Percentiles rank a stretch among this genome's conserved stretches.
Conservation (phyloP, 2,888 invertebrate genomes). For the Ornithoptera priamus region DNA sequence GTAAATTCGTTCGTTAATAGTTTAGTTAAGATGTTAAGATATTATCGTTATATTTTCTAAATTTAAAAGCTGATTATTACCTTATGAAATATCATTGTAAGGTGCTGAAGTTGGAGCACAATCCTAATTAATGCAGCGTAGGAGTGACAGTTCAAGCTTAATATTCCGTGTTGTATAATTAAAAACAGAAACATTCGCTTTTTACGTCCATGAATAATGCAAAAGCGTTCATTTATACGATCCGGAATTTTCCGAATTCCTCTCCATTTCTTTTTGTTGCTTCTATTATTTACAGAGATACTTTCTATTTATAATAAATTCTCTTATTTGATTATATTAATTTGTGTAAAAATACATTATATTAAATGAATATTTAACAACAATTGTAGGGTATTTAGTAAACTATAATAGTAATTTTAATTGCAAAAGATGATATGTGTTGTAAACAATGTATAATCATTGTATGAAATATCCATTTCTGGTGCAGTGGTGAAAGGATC, state of each 20-base stretch:
- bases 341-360: no score
- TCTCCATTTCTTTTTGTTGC: slow-evolving; percentile 52
- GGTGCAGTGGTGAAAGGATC: no score
- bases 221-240: slow-evolving; percentile 74
- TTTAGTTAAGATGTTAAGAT: no score
- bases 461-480: no score
- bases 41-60: no score
- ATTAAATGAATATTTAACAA: no score
- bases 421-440: no score
- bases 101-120: slow-evolving; percentile 24
- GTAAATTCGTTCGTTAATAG: no score
- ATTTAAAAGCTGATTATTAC: no score
- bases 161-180: slow-evolving; percentile 76
- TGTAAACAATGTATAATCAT: no score
- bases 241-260: slow-evolving; percentile 69
- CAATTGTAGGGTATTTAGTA: no score
- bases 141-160: slow-evolving; percentile 65
- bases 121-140: slow-evolving; percentile 55
- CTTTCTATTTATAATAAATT: not conserved
- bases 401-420: no score
- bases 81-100: slow-evolving; percentile 5
- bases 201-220: slow-evolving; percentile 78
- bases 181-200: slow-evolving; percentile 77
- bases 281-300: slow-evolving; percentile 30
- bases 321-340: not conserved